Evolutionary conservation across 1,140 invertebrate genomes (phyloP), one percentile per base, ranked within the genome.

Genomic region (Odontomachus brunneus): DNA sequence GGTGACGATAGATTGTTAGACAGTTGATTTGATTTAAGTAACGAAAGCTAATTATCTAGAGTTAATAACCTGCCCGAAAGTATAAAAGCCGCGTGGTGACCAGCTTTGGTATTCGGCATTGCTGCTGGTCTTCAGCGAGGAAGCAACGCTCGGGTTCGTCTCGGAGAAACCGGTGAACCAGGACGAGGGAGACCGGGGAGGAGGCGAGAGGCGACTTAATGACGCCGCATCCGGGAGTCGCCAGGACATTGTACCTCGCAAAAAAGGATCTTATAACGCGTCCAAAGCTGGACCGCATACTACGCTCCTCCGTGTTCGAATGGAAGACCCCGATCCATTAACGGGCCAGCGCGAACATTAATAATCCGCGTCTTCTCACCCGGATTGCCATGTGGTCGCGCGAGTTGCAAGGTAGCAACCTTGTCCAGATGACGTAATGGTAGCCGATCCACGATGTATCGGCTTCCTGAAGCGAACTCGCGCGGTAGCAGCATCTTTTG

Each of bases 211-310:
- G 80, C 69, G 78, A 84, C 86, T 89, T 92, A 93, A 93, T 93
- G 92, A 93, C 85, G 89, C 88, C 84, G 89, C 90, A 93, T 92
- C 91, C 91, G 91, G 91, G 91, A 91, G 88, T 89, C 83, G 88
- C 76, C 88, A 90, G 91, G 90, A 91, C 91, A 90, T 90, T 86
- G 85, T 89, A 84, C 88, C 84, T 72, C 67, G 86, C 88, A 89
- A 91, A 91, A 91, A 91, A 90, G 86, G 71, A 88, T 87, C 85
- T 89, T 87, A 91, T 91, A 92, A 92, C 89, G 85, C 84, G 87
- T 90, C 86, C 82, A 88, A 88, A 89, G 87, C 89, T 91, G 91
- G 90, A 91, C 89, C 88, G 89, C 90, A 89, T 89, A 88, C 86
- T 88, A 80, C 82, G 83, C 86, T 86, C 86, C 84, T 82, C 75